These are phyloP conservation scores for Nowickia ferox DNA, from an alignment of 2,888 invertebrate genomes.

Conservation along the genomic window DNA sequence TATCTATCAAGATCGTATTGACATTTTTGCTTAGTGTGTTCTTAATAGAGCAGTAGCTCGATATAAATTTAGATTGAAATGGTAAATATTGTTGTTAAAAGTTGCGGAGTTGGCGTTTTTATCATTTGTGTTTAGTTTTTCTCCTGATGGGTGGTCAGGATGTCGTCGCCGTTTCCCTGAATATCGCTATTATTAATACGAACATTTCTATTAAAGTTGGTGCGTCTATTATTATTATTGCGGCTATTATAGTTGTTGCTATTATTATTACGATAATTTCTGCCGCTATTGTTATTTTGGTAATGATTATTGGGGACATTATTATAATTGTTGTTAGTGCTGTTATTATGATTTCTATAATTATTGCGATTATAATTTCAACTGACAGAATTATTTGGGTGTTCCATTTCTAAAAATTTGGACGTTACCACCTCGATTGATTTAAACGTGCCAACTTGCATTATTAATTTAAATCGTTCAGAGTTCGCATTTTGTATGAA, in stretches of 20 bases:
- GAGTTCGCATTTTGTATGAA: too few species aligned
- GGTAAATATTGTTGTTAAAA: background rate
- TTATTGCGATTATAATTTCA: background rate
- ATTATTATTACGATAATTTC: background rate
- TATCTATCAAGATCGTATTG: too few species aligned
- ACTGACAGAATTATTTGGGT: too few species aligned
- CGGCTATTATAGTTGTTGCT: background rate
- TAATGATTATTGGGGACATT: background rate
- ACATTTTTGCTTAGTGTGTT: too few species aligned
- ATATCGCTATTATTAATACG: background rate
- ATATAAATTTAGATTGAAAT: too few species aligned
- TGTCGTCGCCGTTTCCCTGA: slow-evolving; percentile 1
- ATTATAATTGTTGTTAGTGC: background rate
- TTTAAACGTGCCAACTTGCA: background rate
- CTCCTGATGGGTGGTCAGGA: too few species aligned
- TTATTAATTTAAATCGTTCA: too few species aligned
- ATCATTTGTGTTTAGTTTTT: too few species aligned
- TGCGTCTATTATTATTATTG: background rate
- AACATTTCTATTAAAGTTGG: slow-evolving; percentile 6
- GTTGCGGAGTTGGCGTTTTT: slow-evolving; percentile 8
- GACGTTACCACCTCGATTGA: too few species aligned
- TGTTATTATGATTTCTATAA: background rate
- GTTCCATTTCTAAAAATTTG: too few species aligned
- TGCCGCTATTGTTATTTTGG: too few species aligned
- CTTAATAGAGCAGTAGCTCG: too few species aligned